These are phyloP conservation scores for Venustaconcha ellipsiformis DNA, from an alignment of 1,140 invertebrate genomes.

Conservation along the genomic window DNA sequence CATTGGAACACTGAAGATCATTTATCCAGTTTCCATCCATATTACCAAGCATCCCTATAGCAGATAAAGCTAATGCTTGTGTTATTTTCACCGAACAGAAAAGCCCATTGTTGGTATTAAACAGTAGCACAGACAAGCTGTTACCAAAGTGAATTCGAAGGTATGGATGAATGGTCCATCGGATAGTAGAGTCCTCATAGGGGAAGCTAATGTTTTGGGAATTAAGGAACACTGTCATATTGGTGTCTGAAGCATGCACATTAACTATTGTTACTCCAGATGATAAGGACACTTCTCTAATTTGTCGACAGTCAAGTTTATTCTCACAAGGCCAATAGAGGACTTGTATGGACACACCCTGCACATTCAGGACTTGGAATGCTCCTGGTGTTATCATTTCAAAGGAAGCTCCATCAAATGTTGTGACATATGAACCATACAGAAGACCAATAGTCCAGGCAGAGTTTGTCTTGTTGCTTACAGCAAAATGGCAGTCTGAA, in stretches of 20 bases:
- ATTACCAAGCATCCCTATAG: conserved; percentile 18
- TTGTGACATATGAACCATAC: conserved; percentile 39
- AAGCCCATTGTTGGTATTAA: background rate
- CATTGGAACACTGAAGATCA: conserved; percentile 8
- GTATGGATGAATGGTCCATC: conserved; percentile 7
- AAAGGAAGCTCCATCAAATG: conserved; percentile 36
- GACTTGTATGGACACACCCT: conserved; percentile 22
- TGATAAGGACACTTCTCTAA: conserved; percentile 13
- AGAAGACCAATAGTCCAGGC: conserved; percentile 9
- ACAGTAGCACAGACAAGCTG: too few species aligned
- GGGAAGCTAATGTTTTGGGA: background rate
- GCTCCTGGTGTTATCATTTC: conserved; percentile 30
- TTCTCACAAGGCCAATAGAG: conserved; percentile 39
- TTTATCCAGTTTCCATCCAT: conserved; percentile 15
- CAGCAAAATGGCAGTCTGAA: conserved; percentile 35
- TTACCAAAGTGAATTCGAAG: conserved; percentile 14
- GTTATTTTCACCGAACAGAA: conserved; percentile 4
- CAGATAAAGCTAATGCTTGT: background rate
- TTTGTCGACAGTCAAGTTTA: conserved; percentile 24
- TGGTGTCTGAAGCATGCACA: conserved; percentile 9
- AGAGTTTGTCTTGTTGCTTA: conserved; percentile 10
- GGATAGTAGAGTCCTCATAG: background rate
- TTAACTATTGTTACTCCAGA: background rate
- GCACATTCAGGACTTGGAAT: conserved; percentile 27
- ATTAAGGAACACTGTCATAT: conserved; percentile 4